phyloP scores from a whole-genome alignment of 2,797 vertebrate genomes.

The Cacajao melanocephalus region DNA sequence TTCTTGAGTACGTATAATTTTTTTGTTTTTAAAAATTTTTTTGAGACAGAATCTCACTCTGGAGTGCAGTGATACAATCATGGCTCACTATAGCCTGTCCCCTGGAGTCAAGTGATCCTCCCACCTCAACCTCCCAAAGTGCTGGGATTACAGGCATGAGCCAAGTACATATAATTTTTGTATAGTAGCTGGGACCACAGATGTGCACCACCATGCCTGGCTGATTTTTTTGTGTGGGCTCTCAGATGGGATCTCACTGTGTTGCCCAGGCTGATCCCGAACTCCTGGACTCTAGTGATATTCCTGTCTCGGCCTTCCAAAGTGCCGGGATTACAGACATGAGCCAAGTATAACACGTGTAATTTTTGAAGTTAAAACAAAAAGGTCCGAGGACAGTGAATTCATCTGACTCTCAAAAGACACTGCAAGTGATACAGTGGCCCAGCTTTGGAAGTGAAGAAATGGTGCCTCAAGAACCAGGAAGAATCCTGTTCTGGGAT shows the following conservation, averaged over 20 bases:
- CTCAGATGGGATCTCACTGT: neutral
- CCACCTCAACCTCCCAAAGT: too few species aligned
- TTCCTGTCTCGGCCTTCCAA: neutral
- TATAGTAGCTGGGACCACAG: too few species aligned
- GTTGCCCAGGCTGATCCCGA: neutral
- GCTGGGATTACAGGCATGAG: too few species aligned
- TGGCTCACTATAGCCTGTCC: too few species aligned
- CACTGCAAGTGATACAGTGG: neutral
- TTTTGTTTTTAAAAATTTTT: too few species aligned
- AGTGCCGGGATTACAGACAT: neutral
- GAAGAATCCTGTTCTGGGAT: neutral
- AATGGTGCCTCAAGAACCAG: neutral
- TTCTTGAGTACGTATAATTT: neutral
- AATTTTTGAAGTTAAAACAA: neutral
- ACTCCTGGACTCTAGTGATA: neutral
- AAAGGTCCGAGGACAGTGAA: neutral
- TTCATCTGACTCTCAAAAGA: neutral
- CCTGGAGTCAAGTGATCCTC: too few species aligned
- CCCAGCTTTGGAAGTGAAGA: neutral
- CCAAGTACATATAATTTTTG: too few species aligned
- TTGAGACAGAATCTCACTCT: too few species aligned
- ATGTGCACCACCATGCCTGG: too few species aligned
- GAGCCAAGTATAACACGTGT: neutral
- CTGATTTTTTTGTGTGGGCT: neutral
- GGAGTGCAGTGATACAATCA: too few species aligned